Evolutionary conservation across 2,113 vertebrate species (phyloP).

Genomic region (Leuciscus idus): DNA sequence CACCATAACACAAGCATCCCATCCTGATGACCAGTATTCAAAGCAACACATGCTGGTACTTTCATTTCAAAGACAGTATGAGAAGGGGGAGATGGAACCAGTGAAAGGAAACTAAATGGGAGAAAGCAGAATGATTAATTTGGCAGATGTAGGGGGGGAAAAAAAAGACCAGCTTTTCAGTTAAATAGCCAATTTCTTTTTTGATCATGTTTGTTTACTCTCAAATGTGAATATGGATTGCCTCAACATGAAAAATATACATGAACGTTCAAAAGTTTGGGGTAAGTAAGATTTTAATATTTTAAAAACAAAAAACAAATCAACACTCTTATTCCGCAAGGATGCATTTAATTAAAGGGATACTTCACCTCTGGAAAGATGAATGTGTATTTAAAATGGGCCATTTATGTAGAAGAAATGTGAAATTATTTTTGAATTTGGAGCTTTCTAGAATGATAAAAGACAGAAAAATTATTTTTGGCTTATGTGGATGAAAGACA

Average conservation of each 20-base stretch:
- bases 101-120: background rate
- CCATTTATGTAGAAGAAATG: no score
- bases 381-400: no score
- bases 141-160: background rate
- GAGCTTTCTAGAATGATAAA: no score
- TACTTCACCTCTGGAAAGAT: no score
- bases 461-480: no score
- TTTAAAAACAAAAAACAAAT: no score
- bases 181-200: background rate
- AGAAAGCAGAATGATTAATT: background rate
- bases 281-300: no score
- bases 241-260: background rate
- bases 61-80: background rate
- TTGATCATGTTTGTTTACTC: constrained; percentile 9
- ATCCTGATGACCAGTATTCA: background rate
- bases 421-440: no score
- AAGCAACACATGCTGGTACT: background rate
- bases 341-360: background rate
- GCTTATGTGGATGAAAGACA: no score
- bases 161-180: background rate
- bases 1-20: background rate
- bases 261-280: no score
- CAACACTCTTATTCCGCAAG: background rate
- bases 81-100: background rate
- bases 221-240: background rate